These are phyloP conservation scores for Cariama cristata DNA, from an alignment of 2,113 vertebrate species.

Conservation along the genomic window DNA sequence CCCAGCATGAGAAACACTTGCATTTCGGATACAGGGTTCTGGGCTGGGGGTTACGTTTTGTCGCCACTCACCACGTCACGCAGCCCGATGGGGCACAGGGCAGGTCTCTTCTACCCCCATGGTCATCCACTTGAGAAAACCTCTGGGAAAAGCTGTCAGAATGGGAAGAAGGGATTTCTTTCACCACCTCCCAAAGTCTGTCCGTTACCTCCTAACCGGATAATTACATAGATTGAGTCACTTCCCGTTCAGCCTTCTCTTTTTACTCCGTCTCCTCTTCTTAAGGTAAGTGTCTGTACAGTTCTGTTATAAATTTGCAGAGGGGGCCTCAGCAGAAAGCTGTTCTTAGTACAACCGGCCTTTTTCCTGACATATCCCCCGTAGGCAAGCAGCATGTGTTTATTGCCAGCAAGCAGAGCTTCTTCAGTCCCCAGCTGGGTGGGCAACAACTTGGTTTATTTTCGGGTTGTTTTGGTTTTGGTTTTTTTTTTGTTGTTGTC, in stretches of 20 bases:
- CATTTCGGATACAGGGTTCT: not conserved
- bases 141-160: not conserved
- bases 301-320: not conserved
- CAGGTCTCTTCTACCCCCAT: not conserved
- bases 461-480: not conserved
- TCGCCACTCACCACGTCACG: rapidly evolving
- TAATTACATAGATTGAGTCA: not conserved
- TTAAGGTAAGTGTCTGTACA: not conserved
- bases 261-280: not conserved
- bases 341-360: not conserved
- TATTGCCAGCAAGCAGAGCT: not conserved
- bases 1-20: not conserved
- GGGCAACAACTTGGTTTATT: not conserved
- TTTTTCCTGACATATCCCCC: not conserved
- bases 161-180: not conserved
- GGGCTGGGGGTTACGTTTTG: not conserved
- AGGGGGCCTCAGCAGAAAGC: not conserved
- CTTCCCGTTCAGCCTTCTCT: not conserved
- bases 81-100: not conserved
- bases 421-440: too few relatives aligned
- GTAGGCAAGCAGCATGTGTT: not conserved
- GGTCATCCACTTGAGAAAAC: not conserved
- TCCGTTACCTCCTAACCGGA: not conserved
- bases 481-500: too few relatives aligned
- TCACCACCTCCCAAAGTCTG: not conserved